Percentiles rank a stretch among this genome's conserved stretches.
Conservation (phyloP, 1,140 invertebrate species). For the Bilobella aurantiaca region DNA sequence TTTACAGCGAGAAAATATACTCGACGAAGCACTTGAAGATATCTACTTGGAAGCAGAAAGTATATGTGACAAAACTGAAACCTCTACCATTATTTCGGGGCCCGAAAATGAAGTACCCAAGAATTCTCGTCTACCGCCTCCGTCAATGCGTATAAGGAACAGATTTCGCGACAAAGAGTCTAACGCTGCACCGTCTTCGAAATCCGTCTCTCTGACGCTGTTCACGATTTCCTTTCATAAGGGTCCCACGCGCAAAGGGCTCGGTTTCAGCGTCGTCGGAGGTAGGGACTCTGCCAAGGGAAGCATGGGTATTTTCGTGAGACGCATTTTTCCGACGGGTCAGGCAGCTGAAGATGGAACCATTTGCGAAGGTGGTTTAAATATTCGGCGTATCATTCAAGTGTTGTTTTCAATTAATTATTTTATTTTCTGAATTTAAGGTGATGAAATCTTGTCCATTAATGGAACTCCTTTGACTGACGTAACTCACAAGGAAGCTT, state of each 20-base stretch:
- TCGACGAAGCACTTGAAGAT: not conserved
- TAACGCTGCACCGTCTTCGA: conserved; percentile 24
- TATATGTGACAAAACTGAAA: not conserved
- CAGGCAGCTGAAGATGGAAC: conserved; percentile 74
- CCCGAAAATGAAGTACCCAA: not conserved
- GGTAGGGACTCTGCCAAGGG: conserved; percentile 79
- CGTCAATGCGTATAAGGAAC: conserved; percentile 21
- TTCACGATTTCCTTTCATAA: conserved; percentile 70
- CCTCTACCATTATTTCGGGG: not conserved
- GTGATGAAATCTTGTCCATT: conserved; percentile 47
- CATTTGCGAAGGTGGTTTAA: conserved; percentile 60
- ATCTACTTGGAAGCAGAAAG: too few species aligned
- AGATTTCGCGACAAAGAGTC: conserved; percentile 25
- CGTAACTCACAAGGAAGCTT: conserved; percentile 45
- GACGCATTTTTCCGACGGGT: conserved; percentile 75
- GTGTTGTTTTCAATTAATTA: not conserved
- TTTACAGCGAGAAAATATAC: too few species aligned
- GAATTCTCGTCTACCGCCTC: not conserved
- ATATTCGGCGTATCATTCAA: not conserved
- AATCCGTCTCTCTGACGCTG: conserved; percentile 44
- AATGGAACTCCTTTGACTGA: conserved; percentile 43
- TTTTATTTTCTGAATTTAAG: conserved; percentile 37
- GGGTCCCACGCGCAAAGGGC: conserved; percentile 67
- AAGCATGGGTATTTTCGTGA: conserved; percentile 78
- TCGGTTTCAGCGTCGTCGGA: conserved; percentile 85